Evolutionary conservation across 2,113 vertebrate genomes (phyloP).

Genomic region (Lontra canadensis): DNA sequence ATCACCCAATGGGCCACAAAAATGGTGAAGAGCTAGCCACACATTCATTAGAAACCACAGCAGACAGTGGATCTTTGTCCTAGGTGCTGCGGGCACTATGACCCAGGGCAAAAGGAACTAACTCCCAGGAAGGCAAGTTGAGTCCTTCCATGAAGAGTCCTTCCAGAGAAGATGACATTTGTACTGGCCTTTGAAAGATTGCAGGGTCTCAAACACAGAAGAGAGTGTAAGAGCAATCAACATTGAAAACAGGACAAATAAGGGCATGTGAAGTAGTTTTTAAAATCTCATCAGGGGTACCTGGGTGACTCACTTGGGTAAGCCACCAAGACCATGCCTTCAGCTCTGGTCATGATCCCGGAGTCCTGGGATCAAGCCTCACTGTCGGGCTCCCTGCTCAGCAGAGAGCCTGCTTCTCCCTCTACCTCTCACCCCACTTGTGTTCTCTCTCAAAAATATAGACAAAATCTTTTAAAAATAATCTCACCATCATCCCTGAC

Average conservation of each 20-base stretch:
- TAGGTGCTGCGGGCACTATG: background rate
- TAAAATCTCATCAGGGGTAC: background rate
- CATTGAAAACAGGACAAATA: background rate
- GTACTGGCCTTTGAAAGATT: background rate
- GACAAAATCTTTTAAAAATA: background rate
- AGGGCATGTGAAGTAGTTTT: background rate
- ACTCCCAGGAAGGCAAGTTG: background rate
- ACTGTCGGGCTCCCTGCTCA: background rate
- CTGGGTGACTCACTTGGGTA: too few species aligned
- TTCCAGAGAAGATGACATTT: background rate
- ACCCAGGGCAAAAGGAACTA: background rate
- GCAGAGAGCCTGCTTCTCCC: background rate
- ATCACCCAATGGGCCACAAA: background rate
- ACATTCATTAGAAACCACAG: background rate
- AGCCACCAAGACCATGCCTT: too few species aligned
- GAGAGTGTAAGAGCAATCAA: background rate
- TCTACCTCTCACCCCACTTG: background rate
- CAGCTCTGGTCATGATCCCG: too few species aligned
- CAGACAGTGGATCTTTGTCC: background rate
- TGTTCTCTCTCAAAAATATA: too few species aligned
- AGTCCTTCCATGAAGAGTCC: background rate
- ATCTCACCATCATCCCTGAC: background rate
- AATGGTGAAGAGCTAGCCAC: background rate
- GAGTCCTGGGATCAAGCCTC: background rate
- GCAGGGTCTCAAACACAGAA: background rate